Evolutionary conservation across 1,140 invertebrate genomes (phyloP), one percentile per base, ranked within the genome.

Genomic region (Eumaeus atala): DNA sequence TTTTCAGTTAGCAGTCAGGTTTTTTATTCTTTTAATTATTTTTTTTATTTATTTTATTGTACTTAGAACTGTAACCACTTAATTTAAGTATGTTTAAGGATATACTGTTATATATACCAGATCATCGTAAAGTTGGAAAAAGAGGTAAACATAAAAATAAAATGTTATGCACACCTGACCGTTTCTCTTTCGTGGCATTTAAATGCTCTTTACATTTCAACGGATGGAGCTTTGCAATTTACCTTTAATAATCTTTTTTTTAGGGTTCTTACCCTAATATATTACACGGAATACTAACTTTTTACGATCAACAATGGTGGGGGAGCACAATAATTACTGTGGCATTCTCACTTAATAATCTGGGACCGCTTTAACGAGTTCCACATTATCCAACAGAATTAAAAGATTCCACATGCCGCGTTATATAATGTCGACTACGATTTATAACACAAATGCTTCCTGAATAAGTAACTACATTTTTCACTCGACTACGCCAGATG

Each of bases 281-380:
- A 74, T 80, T 78, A 67, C 67, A 71, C 67, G 67, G 67, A 71
- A 72, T 44, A 44, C 21, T 28, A 28, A 9, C 14, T 44, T 44
- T 44, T 44, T 12, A 38, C 6, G 10, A n/a, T 37, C 51, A 34
- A 18, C 37, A 42, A 42, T 18, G 40, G n/a, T 42, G 40, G 36
- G 37, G 28, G 40, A 33, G 28, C 21, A n/a, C 36, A 75, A 77
- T 75, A 74, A 75, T 70, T 72, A 70, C 67, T 68, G 62, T 65
- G 73, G 69, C 77, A 75, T 79, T 77, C 69, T 68, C 73, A 76
- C 72, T 77, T 78, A 71, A 74, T 83, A 80, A 83, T 80, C 77
- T 71, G 58, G 72, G 70, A 66, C 72, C 66, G 66, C 63, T 72
- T 74, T 74, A 80, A 80, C 77, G 77, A 76, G 67, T 54, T 66